Base-by-base conservation (phyloP, 2,888 invertebrate species). In the Apamea sordens region DNA sequence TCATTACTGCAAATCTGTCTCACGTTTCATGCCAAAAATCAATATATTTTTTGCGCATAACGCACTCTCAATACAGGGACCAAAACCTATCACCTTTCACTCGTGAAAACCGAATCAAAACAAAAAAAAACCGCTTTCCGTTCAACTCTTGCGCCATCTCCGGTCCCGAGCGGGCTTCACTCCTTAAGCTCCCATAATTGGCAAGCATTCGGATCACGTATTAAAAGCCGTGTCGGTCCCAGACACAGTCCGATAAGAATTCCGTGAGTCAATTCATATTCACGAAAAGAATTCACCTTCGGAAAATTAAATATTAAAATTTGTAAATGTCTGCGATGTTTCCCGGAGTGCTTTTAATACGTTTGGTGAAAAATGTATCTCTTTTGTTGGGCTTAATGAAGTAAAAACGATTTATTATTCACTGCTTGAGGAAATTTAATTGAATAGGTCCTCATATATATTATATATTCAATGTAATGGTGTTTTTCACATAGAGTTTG, bases 181-280 rank as follows among this genome's bases (percentile, higher is more conserved):
- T 92, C 88, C 92, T 93, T 92, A 91, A 94, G 91, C 92, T 88
- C 79, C 90, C 89, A 91, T 94, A 94, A 94, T 94, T 95, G 93
- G 90, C 87, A 83, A 91, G 90, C 85, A 95, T 95, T 95, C 95
- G 88, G 93, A 95, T 95, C 95, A 95, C 95, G 95, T 95, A 94
- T 94, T 93, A 93, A 93, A 94, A 94, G 93, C 93, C 91, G 92
- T 94, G 95, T 94, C 95, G 92, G 90, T 91, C 91, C 90, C 93
- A 94, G 94, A 94, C 93, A 92, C 90, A 91, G 93, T 90, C 93
- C 93, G 94, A 94, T 95, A 94, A 94, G 93, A 91, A 92, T 92
- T 93, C 92, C 91, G 91, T 90, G 91, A 92, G 90, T 90, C 92
- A 91, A 94, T 95, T 95, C 93, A 93, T 93, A 94, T 94, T 94